Percentiles rank a stretch among this genome's conserved stretches.
phyloP scores from a whole-genome alignment of 2,797 vertebrate species.

The Orestias chungarensis region DNA sequence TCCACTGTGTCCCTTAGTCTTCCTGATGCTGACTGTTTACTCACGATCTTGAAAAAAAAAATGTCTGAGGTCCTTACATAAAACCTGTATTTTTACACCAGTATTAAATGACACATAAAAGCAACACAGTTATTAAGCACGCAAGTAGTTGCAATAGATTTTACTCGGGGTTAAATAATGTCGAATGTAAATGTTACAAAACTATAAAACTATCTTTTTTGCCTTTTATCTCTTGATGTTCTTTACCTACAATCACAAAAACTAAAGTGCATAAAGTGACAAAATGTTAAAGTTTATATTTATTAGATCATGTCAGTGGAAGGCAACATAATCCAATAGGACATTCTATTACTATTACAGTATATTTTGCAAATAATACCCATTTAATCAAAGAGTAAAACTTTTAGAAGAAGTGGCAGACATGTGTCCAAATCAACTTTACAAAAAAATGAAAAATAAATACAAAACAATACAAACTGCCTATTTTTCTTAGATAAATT shows the following conservation, averaged over 20 bases:
- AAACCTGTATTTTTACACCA: not conserved
- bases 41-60: not conserved
- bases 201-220: not conserved
- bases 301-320: too few relatives aligned
- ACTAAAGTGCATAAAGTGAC: not conserved
- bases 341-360: too few relatives aligned
- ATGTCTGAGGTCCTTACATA: not conserved
- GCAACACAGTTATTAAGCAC: not conserved
- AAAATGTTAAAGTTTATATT: too few relatives aligned
- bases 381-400: too few relatives aligned
- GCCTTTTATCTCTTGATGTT: not conserved
- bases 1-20: too few relatives aligned
- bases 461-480: too few relatives aligned
- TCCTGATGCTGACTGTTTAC: not conserved
- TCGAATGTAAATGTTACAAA: not conserved
- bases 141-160: not conserved
- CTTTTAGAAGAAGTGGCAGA: slow-evolving; percentile 2
- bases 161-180: not conserved
- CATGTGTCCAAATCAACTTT: slow-evolving; percentile 7
- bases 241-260: not conserved
- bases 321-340: too few relatives aligned
- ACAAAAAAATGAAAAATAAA: too few relatives aligned
- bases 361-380: too few relatives aligned
- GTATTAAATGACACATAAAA: not conserved
- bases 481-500: slow-evolving; percentile 21